Evolutionary conservation across 2,888 invertebrate genomes (phyloP), one percentile per base, ranked within the genome.

Genomic region (Amblyteles armatorius): DNA sequence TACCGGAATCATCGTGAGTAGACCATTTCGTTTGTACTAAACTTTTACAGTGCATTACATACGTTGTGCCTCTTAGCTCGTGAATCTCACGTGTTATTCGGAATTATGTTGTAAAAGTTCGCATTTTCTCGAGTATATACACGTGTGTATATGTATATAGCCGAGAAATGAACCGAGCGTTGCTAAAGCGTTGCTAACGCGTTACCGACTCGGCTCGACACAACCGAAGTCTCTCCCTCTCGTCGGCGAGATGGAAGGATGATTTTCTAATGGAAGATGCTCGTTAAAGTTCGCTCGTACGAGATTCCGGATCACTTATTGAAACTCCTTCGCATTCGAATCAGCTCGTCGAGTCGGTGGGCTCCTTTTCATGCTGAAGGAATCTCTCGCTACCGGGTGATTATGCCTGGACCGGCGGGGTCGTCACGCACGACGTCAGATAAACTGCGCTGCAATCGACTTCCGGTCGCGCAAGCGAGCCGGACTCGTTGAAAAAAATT

Each of bases 1-100:
- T 89, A 84, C 92, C 60, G 90, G 89, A 68, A 91, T 91, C 84
- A 88, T 93, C 86, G 93, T 93, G 85, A 92, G 91, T 89, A 82
- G 63, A 74, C 44, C 76, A 80, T 84, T 82, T 76, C 74, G 55
- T 65, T 29, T 33, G 55, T 36, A 69, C 69, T 69, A 44, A 55
- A 87, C 74, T 60, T 44, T 67, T 11, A 77, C 33, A 65, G 6
- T 57, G 22, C 26, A 26, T 40, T 57, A 2, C 22, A 11, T 40
- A 40, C 67, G 74, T 63, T 26, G 6, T 13, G 57, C 57, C 29
- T 48, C 60, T 63, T 29, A 48, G 40, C 76, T 76, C 65, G 40
- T 67, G 52, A 36, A 36, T 77, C 77, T 67, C 33, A 16, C 16
- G 60, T 77, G 77, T 65, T 76, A 44, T 40, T 55, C 26, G 9